These are phyloP conservation scores for Pogona vitticeps DNA, from an alignment of 2,113 vertebrate genomes.

Conservation along the genomic window DNA sequence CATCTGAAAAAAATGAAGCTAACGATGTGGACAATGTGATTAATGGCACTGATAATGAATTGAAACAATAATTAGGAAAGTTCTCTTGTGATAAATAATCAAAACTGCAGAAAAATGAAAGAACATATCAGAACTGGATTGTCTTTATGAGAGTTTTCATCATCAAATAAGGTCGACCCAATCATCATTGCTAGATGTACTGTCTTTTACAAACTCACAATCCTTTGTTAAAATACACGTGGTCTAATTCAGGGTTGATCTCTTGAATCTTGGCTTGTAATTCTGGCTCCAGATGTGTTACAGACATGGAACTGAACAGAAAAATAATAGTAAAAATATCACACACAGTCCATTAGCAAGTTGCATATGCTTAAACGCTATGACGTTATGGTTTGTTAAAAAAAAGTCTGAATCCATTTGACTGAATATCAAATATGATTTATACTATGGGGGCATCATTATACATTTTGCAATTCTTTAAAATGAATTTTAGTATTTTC, in stretches of 20 bases:
- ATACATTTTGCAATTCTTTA: neutral
- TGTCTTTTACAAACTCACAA: conserved; percentile 72
- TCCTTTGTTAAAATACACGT: conserved; percentile 97
- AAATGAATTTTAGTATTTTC: neutral
- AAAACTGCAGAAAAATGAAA: conserved; percentile 41
- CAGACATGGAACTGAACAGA: conserved; percentile 86
- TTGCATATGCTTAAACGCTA: neutral
- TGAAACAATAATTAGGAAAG: conserved; percentile 25
- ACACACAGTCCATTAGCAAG: conserved; percentile 32
- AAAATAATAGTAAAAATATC: conserved; percentile 47
- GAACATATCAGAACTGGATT: conserved; percentile 20
- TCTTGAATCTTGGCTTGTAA: conserved; percentile 89
- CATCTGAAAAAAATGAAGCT: conserved; percentile 40
- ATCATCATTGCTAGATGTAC: conserved; percentile 4
- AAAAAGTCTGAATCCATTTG: neutral
- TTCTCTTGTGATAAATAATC: conserved; percentile 34
- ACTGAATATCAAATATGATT: neutral
- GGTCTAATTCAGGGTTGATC: conserved; percentile 80
- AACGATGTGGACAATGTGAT: conserved; percentile 35
- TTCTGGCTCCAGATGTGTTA: conserved; percentile 88
- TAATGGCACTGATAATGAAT: conserved; percentile 41
- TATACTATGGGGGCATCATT: neutral
- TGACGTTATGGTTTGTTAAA: neutral
- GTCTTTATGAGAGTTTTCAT: conserved; percentile 21
- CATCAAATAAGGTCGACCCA: conserved; percentile 45